Evolutionary conservation across 1,140 invertebrate genomes (phyloP).

Genomic region (Lucilia cuprina): DNA sequence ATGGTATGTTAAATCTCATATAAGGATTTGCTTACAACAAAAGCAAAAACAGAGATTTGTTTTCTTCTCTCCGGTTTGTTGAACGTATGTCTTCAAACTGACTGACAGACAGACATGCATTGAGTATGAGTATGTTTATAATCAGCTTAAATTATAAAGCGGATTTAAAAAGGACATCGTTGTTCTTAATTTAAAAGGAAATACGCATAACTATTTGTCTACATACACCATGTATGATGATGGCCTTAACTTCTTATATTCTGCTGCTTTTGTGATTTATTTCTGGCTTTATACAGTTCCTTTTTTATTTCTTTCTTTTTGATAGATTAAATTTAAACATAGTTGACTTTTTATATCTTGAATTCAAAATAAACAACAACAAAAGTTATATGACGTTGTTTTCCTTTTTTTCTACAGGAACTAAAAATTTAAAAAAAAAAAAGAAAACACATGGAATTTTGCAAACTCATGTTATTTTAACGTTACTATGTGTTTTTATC

Average conservation of each 20-base stretch:
- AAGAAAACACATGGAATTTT: not conserved
- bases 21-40: not conserved
- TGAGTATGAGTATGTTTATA: constrained; percentile 22
- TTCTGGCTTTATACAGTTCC: not conserved
- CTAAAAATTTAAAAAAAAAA: not conserved
- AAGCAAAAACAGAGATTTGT: not conserved
- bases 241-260: not conserved
- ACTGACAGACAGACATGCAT: not conserved
- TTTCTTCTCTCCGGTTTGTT: not conserved
- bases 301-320: not conserved
- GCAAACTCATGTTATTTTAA: not conserved
- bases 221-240: not conserved
- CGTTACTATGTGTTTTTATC: not conserved
- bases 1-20: constrained; percentile 15
- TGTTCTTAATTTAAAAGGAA: not conserved
- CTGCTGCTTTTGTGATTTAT: not conserved
- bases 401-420: no score
- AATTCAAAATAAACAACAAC: no score
- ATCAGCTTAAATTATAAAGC: constrained; percentile 32
- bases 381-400: not conserved
- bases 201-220: not conserved
- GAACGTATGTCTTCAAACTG: not conserved
- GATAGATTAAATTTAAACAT: not conserved
- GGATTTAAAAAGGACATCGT: constrained; percentile 32
- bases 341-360: not conserved